These are phyloP conservation scores for Paramuricea clavata DNA, from an alignment of 92 coral and sea anemone species.

Conservation along the genomic window DNA sequence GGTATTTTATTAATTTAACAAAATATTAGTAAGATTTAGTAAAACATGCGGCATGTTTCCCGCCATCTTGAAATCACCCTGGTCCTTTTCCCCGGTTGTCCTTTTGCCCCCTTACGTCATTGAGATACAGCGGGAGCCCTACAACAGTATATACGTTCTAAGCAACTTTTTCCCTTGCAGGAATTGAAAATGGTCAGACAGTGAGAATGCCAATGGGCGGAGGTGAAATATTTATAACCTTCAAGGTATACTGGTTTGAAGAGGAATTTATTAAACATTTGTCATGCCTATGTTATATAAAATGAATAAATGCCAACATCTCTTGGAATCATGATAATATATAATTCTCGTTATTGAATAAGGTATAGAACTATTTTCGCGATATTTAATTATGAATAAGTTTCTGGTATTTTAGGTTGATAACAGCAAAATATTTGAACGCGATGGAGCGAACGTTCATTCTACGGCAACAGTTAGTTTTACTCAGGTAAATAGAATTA, in stretches of 20 bases:
- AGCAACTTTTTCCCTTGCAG: slow-evolving; percentile 36
- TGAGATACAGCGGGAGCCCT: too few relatives aligned
- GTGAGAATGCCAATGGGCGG: slow-evolving; percentile 86
- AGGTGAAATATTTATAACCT: slow-evolving; percentile 91
- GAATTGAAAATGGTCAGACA: slow-evolving; percentile 96
- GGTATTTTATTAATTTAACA: too few relatives aligned
- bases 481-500: slow-evolving; percentile 78
- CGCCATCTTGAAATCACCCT: too few relatives aligned
- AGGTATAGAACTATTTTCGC: background rate
- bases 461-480: slow-evolving; percentile 89
- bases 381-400: background rate
- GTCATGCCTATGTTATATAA: too few relatives aligned
- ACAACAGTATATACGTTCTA: too few relatives aligned
- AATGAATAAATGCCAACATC: too few relatives aligned
- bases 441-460: slow-evolving; percentile 84
- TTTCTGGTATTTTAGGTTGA: slow-evolving; percentile 71
- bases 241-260: slow-evolving; percentile 68
- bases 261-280: background rate
- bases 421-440: slow-evolving; percentile 88
- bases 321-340: too few relatives aligned
- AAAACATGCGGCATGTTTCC: too few relatives aligned
- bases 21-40: too few relatives aligned
- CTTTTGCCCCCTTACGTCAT: too few relatives aligned
- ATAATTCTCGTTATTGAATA: background rate
- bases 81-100: too few relatives aligned